A percentile compares a stretch with the other conserved stretches of the same genome.
Conservation (phyloP, 2,888 invertebrate genomes). For the Andrena bicolor region DNA sequence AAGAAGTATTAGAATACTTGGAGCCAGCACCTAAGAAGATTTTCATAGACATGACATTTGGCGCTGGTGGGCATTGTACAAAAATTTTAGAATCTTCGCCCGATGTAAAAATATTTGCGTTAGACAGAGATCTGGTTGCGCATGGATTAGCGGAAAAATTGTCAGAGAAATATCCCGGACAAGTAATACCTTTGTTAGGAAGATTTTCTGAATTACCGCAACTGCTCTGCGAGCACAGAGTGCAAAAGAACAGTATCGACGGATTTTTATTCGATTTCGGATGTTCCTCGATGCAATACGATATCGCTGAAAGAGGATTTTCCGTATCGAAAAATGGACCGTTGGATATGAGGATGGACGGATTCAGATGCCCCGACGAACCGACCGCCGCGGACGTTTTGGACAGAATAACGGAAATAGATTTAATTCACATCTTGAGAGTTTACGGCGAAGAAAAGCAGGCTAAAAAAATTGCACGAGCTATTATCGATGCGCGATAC, state of each 20-base stretch:
- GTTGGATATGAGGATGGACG: slow-evolving; percentile 98
- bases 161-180: slow-evolving; percentile 88
- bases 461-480: slow-evolving; percentile 94
- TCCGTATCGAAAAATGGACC: slow-evolving; percentile 94
- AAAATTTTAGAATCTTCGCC: slow-evolving; percentile 89
- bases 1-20: slow-evolving; percentile 90
- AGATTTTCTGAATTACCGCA: slow-evolving; percentile 94
- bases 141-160: slow-evolving; percentile 89
- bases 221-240: slow-evolving; percentile 87
- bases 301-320: slow-evolving; percentile 93
- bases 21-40: slow-evolving; percentile 88
- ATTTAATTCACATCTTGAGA: slow-evolving; percentile 94
- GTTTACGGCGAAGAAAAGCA: slow-evolving; percentile 96
- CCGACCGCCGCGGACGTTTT: slow-evolving; percentile 96
- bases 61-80: slow-evolving; percentile 95
- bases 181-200: slow-evolving; percentile 93
- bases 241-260: slow-evolving; percentile 91
- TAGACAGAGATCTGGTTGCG: slow-evolving; percentile 96
- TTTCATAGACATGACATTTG: slow-evolving; percentile 98
- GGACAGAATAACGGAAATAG: slow-evolving; percentile 91
- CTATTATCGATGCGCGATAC: slow-evolving; percentile 93
- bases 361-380: slow-evolving; percentile 88
- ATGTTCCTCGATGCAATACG: slow-evolving; percentile 98
- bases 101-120: slow-evolving; percentile 90
- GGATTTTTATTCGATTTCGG: slow-evolving; percentile 97